Conservation (phyloP, 1,140 invertebrate genomes). For the Cardiocondyla obscurior region DNA sequence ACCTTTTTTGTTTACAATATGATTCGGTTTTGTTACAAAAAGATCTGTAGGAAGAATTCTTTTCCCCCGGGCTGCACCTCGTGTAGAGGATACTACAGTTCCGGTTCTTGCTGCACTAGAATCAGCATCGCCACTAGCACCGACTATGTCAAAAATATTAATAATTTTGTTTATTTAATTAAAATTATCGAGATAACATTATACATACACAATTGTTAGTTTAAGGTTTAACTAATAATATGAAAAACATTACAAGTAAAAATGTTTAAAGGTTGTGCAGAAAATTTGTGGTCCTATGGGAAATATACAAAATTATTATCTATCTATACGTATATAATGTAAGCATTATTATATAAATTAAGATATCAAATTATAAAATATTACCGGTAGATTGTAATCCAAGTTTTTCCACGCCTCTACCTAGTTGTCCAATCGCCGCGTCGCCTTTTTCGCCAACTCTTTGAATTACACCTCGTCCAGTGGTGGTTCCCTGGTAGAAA, state of each 20-base stretch:
- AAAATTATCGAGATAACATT: too few relatives aligned
- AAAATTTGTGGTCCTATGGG: background rate
- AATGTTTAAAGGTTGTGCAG: background rate
- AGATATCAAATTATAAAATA: background rate
- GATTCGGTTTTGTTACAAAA: slow-evolving; percentile 59
- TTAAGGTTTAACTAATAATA: background rate
- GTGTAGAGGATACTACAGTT: background rate
- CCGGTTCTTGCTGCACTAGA: background rate
- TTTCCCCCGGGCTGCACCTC: slow-evolving; percentile 69
- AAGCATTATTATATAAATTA: background rate
- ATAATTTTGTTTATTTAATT: background rate
- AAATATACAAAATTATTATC: background rate
- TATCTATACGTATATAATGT: background rate
- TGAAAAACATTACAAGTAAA: background rate
- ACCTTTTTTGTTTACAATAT: slow-evolving; percentile 65
- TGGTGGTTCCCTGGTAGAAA: slow-evolving; percentile 40
- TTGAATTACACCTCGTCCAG: slow-evolving; percentile 3
- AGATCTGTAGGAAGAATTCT: slow-evolving; percentile 58
- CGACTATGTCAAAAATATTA: background rate
- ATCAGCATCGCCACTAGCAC: slow-evolving; percentile 12
- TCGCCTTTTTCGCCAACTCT: background rate
- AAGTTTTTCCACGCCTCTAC: background rate
- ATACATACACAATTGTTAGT: background rate
- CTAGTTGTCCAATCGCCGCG: background rate
- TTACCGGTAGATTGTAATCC: slow-evolving; percentile 2